A percentile compares a stretch with the other conserved stretches of the same genome.
These are phyloP conservation scores for Gadus chalcogrammus DNA, from an alignment of 2,113 vertebrate genomes.

Conservation along the genomic window DNA sequence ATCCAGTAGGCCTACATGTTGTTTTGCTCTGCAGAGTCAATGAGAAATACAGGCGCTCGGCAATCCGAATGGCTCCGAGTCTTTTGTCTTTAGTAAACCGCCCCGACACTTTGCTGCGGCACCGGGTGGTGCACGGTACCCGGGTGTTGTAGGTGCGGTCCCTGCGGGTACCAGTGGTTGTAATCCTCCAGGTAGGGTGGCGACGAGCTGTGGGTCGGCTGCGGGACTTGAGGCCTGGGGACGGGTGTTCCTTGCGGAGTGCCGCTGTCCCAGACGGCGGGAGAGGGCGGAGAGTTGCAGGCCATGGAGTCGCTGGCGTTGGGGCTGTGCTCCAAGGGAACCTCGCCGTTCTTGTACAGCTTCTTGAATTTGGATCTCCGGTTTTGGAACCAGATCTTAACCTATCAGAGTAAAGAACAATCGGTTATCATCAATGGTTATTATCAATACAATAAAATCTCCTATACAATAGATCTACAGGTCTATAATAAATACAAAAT, in stretches of 20 bases:
- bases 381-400: conserved; percentile 99
- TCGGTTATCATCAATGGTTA: conserved; percentile 2
- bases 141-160: conserved; percentile 87
- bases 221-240: conserved; percentile 80
- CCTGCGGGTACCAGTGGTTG: conserved; percentile 92
- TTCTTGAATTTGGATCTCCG: conserved; percentile 98
- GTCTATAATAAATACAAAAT: too few species aligned
- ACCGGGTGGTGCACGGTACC: conserved; percentile 85
- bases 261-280: conserved; percentile 88
- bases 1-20: conserved; percentile 23
- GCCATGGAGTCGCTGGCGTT: conserved; percentile 99
- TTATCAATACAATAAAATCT: too few species aligned
- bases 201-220: conserved; percentile 84
- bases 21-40: conserved; percentile 51
- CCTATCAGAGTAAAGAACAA: conserved; percentile 62
- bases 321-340: conserved; percentile 93
- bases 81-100: conserved; percentile 78
- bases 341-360: conserved; percentile 96
- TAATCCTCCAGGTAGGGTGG: conserved; percentile 93
- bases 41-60: conserved; percentile 31
- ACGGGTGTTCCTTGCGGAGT: conserved; percentile 80
- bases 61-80: not conserved
- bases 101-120: conserved; percentile 83
- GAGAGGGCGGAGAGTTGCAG: conserved; percentile 92
- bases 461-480: too few species aligned